A percentile compares a stretch with the other conserved stretches of the same genome.
These are phyloP conservation scores for Phoxinus dragarum DNA, from an alignment of 2,797 vertebrate genomes.

Conservation along the genomic window DNA sequence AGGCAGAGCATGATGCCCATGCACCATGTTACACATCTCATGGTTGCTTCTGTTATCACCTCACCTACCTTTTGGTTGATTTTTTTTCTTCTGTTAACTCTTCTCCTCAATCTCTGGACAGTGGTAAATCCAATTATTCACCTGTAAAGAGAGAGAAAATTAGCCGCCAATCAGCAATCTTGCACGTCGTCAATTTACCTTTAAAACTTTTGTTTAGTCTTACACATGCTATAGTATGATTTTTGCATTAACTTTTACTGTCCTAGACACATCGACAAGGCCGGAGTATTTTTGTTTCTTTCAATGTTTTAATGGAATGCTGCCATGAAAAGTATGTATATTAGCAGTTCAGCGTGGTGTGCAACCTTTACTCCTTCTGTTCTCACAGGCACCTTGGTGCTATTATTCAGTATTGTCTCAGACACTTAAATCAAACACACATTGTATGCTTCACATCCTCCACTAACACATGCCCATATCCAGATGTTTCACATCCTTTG, in stretches of 20 bases:
- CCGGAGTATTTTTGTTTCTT: neutral
- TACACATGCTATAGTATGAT: neutral
- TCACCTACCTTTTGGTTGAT: neutral
- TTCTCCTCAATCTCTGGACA: constrained; percentile 1
- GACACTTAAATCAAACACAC: constrained; percentile 38
- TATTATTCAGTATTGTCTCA: constrained; percentile 6
- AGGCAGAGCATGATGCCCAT: constrained; percentile 83
- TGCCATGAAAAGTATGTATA: constrained; percentile 6
- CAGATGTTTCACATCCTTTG: constrained; percentile 34
- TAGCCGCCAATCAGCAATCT: neutral
- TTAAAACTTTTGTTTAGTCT: neutral
- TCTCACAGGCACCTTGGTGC: constrained; percentile 24
- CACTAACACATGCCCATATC: constrained; percentile 10
- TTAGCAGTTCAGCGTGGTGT: constrained; percentile 20
- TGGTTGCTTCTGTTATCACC: constrained; percentile 68
- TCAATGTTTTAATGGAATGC: neutral
- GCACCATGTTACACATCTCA: constrained; percentile 85
- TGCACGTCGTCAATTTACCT: neutral
- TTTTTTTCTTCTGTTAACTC: neutral
- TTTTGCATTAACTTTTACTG: neutral
- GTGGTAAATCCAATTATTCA: constrained; percentile 2
- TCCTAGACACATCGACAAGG: neutral
- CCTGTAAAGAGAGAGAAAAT: constrained; percentile 33
- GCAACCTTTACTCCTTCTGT: constrained; percentile 19
- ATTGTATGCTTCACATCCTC: constrained; percentile 16